Conservation (phyloP, 2,797 vertebrate species). For the Odontamblyopus lacepedii region DNA sequence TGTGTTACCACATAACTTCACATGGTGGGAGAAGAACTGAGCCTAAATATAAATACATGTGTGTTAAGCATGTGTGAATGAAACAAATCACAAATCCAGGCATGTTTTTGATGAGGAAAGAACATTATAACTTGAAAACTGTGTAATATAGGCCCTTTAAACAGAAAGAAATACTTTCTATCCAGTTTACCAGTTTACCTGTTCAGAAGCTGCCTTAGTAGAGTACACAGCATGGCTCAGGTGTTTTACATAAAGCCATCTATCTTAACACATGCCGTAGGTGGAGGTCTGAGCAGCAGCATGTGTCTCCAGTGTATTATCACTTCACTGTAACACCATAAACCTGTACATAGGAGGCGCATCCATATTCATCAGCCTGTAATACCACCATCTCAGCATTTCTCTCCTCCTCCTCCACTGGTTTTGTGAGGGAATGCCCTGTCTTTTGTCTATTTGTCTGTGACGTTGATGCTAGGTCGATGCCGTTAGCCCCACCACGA, state of each 20-base stretch:
- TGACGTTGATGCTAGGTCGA: conserved; percentile 65
- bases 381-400: conserved; percentile 25
- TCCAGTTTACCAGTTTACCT: not conserved
- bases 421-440: conserved; percentile 68
- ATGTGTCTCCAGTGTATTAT: conserved; percentile 25
- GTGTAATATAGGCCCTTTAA: not conserved
- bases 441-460: conserved; percentile 9
- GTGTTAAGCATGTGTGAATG: too few species aligned
- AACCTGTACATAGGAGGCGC: conserved; percentile 24
- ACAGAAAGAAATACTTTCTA: not conserved
- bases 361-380: conserved; percentile 52
- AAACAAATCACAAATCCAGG: too few species aligned
- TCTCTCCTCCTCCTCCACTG: conserved; percentile 22
- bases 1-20: too few species aligned
- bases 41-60: too few species aligned
- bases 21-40: too few species aligned
- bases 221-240: not conserved
- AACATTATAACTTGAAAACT: too few species aligned
- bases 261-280: conserved; percentile 8
- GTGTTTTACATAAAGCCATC: not conserved
- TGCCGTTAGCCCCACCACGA: conserved; percentile 66
- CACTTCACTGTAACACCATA: conserved; percentile 37
- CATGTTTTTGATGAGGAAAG: too few species aligned
- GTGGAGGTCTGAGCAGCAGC: not conserved
- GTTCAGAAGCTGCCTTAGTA: not conserved